Evolutionary conservation across 64 coral and sea anemone species (phyloP).

Genomic region (Pocillopora damicornis): DNA sequence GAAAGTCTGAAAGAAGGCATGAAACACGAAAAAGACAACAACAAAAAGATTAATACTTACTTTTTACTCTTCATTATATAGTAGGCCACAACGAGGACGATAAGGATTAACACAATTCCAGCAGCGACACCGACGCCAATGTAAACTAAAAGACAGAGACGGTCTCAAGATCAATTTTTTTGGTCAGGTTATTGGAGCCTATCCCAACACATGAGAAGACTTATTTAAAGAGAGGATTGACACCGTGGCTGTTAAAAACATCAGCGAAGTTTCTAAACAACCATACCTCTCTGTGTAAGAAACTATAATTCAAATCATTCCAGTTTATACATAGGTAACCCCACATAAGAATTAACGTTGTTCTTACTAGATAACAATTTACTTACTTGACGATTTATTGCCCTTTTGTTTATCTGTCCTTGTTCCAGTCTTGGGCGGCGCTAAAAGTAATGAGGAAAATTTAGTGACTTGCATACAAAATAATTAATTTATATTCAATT

Average conservation of each 20-base stretch:
- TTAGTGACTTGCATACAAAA: neutral
- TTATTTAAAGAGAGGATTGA: too few relatives aligned
- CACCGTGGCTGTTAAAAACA: too few relatives aligned
- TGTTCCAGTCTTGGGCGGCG: neutral
- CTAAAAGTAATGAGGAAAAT: neutral
- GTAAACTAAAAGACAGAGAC: constrained; percentile 58
- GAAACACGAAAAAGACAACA: neutral
- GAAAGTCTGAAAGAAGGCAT: too few relatives aligned
- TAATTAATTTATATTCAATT: too few relatives aligned
- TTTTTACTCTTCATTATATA: constrained; percentile 73
- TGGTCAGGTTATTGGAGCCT: too few relatives aligned
- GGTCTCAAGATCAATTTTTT: too few relatives aligned
- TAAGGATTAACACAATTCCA: constrained; percentile 69
- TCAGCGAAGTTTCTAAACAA: too few relatives aligned
- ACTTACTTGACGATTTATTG: constrained; percentile 30
- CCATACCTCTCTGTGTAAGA: too few relatives aligned
- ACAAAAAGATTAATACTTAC: constrained; percentile 19
- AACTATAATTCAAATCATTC: too few relatives aligned
- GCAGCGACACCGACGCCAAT: constrained; percentile 83
- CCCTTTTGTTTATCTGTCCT: neutral
- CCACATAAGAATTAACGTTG: too few relatives aligned
- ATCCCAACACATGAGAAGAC: too few relatives aligned
- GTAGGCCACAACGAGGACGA: constrained; percentile 75
- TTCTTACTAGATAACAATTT: neutral
- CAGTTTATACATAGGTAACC: too few relatives aligned